Evolutionary conservation across 1,140 invertebrate genomes (phyloP).

Genomic region (Diabrotica virgifera): DNA sequence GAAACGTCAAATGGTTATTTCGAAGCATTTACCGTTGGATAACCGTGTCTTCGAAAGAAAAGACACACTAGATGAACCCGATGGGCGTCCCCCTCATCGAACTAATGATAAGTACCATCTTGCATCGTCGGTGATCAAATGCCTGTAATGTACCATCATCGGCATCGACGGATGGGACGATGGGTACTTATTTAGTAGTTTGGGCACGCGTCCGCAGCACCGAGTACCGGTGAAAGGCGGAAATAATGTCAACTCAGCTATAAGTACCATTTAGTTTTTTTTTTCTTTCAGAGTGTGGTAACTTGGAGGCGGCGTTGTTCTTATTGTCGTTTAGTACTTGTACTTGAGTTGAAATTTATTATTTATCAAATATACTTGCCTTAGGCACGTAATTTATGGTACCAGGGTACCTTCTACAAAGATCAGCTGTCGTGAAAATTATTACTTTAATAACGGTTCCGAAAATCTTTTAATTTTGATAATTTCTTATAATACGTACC

Average conservation of each 20-base stretch:
- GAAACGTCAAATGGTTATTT: background rate
- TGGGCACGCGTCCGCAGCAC: background rate
- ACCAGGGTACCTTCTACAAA: too few species aligned
- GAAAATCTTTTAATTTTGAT: too few species aligned
- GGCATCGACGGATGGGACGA: background rate
- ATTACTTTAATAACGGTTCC: too few species aligned
- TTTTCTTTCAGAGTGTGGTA: background rate
- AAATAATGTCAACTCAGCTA: background rate
- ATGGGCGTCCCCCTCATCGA: background rate
- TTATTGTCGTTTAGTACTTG: background rate
- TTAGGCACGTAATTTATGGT: too few species aligned
- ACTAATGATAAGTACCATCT: conserved; percentile 2
- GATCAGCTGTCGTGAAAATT: too few species aligned
- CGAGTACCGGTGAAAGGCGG: background rate
- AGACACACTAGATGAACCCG: conserved; percentile 1
- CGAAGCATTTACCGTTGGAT: background rate
- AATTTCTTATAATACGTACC: too few species aligned
- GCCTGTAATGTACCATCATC: background rate
- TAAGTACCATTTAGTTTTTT: background rate
- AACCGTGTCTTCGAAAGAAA: background rate
- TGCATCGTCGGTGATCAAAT: background rate
- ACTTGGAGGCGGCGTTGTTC: background rate
- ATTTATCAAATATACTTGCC: too few species aligned
- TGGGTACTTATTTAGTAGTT: conserved; percentile 1
- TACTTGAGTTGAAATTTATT: background rate